These are phyloP conservation scores for Ophthalmolycus amberensis DNA, from an alignment of 2,113 vertebrate species.

Conservation along the genomic window DNA sequence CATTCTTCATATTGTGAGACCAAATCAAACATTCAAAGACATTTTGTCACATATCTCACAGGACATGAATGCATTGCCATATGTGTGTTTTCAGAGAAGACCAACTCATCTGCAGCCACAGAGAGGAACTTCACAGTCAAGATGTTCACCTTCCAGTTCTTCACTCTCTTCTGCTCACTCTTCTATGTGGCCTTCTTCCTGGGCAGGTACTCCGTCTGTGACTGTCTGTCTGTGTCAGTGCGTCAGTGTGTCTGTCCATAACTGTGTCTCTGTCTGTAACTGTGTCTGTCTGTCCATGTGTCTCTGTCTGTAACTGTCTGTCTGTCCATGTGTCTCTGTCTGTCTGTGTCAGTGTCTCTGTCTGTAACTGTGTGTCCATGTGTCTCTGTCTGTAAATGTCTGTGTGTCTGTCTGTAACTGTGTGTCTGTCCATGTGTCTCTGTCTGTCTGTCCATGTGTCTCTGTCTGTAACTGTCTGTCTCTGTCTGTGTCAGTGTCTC, in stretches of 20 bases:
- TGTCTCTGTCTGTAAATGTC: too few relatives aligned
- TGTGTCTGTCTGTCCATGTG: too few relatives aligned
- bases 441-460: too few relatives aligned
- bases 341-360: too few relatives aligned
- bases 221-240: too few relatives aligned
- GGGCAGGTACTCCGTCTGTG: slow-evolving; percentile 85
- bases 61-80: background rate
- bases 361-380: too few relatives aligned
- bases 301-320: too few relatives aligned
- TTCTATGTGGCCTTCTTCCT: slow-evolving; percentile 95
- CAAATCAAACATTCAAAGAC: background rate
- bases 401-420: too few relatives aligned
- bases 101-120: slow-evolving; percentile 83
- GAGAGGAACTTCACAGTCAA: slow-evolving; percentile 92
- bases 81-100: slow-evolving; percentile 82
- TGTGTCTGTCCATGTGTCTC: too few relatives aligned
- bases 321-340: too few relatives aligned
- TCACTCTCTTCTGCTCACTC: slow-evolving; percentile 93
- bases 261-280: background rate
- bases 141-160: slow-evolving; percentile 96
- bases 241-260: background rate
- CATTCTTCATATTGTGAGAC: background rate
- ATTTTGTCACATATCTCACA: background rate
- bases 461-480: too few relatives aligned
- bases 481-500: too few relatives aligned